Evolutionary conservation across 2,888 invertebrate species (phyloP), one percentile per base, ranked within the genome.

Genomic region (Lepidocyrtoides sp.): DNA sequence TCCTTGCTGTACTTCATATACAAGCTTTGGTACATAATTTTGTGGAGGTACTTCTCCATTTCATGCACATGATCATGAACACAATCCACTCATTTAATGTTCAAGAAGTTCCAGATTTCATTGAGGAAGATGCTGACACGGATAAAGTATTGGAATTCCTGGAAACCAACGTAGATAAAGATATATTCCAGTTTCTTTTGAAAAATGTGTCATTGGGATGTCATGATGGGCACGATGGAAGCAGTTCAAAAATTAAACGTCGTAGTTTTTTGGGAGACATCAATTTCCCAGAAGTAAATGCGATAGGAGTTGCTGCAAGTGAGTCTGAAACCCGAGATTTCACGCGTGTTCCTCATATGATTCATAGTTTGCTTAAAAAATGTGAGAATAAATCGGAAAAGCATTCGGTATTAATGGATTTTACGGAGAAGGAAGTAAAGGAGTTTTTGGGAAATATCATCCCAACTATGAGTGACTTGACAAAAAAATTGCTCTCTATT

Each of bases 31-130:
- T 92, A 0, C 91, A 92, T 10, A 91, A 91, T 26, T 93, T 92
- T 60, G 85, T 92, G 2, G 91, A 91, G n/a, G 92, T 93, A 0
- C 83, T 84, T 10, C 87, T 91, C 14, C 92, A 94, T 85, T 94
- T 94, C 60, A 92, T 94, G 92, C 91, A 93, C 86, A 72, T 94
- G 63, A 85, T 94, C 1, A 91, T 94, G 88, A 93, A 93, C 48
- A 93, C 93, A n/a, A 93, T 94, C 23, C 93, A 94, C 48, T 87
- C 89, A 0, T 89, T 91, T 17, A 93, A 93, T 87, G 92, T 92
- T 41, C 92, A 93, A 91, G 94, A 94, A 77, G 79, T 90, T 10
- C 93, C 92, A 23, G 94, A 94, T 79, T 92, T 93, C 36, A 92
- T 92, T 29, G 93, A 93, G 81, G 94, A 94, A 83, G 93, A 93